phyloP scores from a whole-genome alignment of 2,888 invertebrate genomes.

The Salticus scenicus region DNA sequence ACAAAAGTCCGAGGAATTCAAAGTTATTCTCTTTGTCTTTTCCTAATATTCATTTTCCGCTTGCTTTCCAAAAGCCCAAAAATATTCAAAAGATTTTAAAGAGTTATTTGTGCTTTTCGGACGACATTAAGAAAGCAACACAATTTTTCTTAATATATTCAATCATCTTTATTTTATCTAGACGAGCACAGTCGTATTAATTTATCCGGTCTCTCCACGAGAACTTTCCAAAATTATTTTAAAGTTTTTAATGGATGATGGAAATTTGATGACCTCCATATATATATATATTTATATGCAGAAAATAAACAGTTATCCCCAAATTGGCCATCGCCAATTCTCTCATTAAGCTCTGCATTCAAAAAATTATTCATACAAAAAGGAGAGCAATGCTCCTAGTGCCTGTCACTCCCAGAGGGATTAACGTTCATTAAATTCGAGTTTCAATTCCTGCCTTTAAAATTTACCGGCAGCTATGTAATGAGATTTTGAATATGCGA shows the following conservation, averaged over 20 bases:
- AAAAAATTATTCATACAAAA: conserved; percentile 52
- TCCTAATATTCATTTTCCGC: neutral
- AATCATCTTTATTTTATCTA: conserved; percentile 31
- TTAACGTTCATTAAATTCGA: conserved; percentile 68
- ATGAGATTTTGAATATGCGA: conserved; percentile 64
- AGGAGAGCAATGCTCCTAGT: neutral
- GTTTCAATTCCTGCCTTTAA: conserved; percentile 69
- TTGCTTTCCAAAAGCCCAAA: neutral
- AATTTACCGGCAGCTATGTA: conserved; percentile 37
- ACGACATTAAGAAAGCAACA: conserved; percentile 20
- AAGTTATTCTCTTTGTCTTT: neutral
- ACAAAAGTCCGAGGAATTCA: neutral
- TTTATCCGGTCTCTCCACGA: neutral
- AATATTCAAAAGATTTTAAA: conserved; percentile 13
- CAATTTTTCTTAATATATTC: conserved; percentile 44
- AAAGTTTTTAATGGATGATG: conserved; percentile 67
- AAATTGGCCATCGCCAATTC: conserved; percentile 31
- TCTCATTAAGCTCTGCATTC: conserved; percentile 34
- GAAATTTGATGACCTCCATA: conserved; percentile 48
- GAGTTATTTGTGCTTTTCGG: neutral
- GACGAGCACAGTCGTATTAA: conserved; percentile 31
- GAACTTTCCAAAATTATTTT: conserved; percentile 39
- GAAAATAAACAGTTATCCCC: conserved; percentile 13
- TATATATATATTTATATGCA: no score
- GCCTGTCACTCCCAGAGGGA: conserved; percentile 48